phyloP scores from a whole-genome alignment of 2,888 invertebrate species.

The Epiblema foenella region DNA sequence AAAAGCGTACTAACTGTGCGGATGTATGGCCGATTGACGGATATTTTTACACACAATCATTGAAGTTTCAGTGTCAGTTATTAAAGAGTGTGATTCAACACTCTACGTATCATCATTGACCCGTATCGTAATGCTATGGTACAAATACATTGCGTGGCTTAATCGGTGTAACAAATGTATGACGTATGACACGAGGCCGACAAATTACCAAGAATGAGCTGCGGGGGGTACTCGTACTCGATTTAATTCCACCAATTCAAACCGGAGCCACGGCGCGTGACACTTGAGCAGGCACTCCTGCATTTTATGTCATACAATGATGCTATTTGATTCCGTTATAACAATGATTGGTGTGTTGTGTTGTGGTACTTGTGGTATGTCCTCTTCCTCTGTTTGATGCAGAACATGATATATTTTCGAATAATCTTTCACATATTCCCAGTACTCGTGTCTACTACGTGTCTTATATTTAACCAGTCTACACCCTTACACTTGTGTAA shows the following conservation, averaged over 20 bases:
- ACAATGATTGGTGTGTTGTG: not conserved
- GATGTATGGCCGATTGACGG: constrained; percentile 35
- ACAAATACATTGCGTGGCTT: constrained; percentile 25
- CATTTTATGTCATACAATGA: constrained; percentile 26
- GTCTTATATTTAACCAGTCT: not conserved
- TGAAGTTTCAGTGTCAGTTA: constrained; percentile 33
- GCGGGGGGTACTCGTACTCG: constrained; percentile 70
- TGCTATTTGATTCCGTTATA: constrained; percentile 33
- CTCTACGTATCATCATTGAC: constrained; percentile 15
- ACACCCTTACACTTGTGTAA: not conserved
- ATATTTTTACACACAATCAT: constrained; percentile 36
- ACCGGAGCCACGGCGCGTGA: constrained; percentile 44
- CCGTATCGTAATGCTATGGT: constrained; percentile 28
- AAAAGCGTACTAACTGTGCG: constrained; percentile 12
- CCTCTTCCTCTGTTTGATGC: not conserved
- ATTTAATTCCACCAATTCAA: constrained; percentile 72
- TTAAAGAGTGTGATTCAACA: constrained; percentile 31
- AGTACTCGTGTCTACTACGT: not conserved
- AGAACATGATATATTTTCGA: not conserved
- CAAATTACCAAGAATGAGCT: constrained; percentile 63
- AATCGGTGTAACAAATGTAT: constrained; percentile 35
- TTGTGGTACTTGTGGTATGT: not conserved
- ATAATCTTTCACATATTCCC: not conserved
- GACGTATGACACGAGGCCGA: constrained; percentile 42
- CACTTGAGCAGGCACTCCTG: constrained; percentile 37